Evolutionary conservation across 2,113 vertebrate species (phyloP), one percentile per base, ranked within the genome.

Genomic region (Protomyctophum bolini): DNA sequence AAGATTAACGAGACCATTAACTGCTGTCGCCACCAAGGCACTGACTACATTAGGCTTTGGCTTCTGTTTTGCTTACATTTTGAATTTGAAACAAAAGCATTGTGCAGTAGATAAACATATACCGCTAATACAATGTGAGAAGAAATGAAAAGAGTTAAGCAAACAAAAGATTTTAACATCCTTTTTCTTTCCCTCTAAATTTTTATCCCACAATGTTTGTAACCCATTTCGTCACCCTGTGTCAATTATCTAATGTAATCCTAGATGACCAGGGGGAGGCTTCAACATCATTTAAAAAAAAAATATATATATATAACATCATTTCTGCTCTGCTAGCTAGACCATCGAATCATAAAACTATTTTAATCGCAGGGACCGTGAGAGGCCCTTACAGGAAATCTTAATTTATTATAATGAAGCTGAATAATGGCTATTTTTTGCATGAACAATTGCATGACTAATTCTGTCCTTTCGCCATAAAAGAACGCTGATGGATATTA

Each of bases 381-480:
- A 81, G 59, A 58, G 70, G 41, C 58, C 62, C 73, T 79, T 57
- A 86, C 12, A 58, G 14, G 65, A 59, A 65, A 83, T 81, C 69
- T 58, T 77, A 55, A 83, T 88, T 81, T 76, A 41, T 72, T 68
- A 47, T 72, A 80, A 83, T 72, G 82, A 82, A 29, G 58, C 72
- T 49, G 77, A 79, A 68, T 82, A 79, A 60, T 60, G 64, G 57
- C 73, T 77, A 21, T 78, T 71, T 83, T 90, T 86, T 89, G 73
- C 79, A 82, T 86, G 75, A 83, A 83, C 79, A 78, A 86, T 87
- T 83, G 71, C 66, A 14, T 58, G 66, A 71, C 55, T 80, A 85
- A 86, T 85, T 79, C 28, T 15, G 68, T 76, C 76, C 68, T 84
- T 72, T 82, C 33, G 10, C 58, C 57, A 69, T 67, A 64, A 83